These are phyloP conservation scores for Spea multiplicata DNA, from an alignment of 2,113 vertebrate species.

Conservation along the genomic window DNA sequence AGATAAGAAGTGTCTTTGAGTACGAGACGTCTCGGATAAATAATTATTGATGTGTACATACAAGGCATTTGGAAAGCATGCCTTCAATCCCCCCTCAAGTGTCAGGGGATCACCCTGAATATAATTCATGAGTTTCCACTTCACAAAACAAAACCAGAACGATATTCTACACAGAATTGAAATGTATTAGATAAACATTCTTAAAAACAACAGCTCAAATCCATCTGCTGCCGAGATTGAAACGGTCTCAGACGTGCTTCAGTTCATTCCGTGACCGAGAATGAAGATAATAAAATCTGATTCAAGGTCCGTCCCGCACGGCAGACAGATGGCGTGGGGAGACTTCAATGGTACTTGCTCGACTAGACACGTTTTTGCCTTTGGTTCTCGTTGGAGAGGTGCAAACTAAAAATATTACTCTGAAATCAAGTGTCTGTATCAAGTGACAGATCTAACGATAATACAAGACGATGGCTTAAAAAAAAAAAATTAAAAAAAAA, in stretches of 20 bases:
- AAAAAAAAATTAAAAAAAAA: not conserved
- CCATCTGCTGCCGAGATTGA: slow-evolving; percentile 35
- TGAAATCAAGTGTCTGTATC: not conserved
- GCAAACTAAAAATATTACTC: not conserved
- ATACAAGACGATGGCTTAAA: not conserved
- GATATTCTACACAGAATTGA: not conserved
- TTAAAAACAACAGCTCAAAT: slow-evolving; percentile 17
- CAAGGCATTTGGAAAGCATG: not conserved
- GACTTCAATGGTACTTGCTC: not conserved
- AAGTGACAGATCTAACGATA: not conserved
- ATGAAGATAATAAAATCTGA: slow-evolving; percentile 14
- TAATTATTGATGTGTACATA: not conserved
- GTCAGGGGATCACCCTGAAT: not conserved
- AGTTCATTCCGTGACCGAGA: slow-evolving; percentile 4
- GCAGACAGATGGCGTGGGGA: slow-evolving; percentile 12
- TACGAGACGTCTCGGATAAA: not conserved
- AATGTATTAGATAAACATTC: slow-evolving; percentile 27
- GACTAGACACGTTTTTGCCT: slow-evolving; percentile 18
- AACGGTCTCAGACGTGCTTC: not conserved
- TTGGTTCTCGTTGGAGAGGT: slow-evolving; percentile 22
- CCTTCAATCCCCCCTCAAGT: not conserved
- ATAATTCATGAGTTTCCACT: slow-evolving; percentile 13
- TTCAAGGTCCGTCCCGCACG: slow-evolving; percentile 2
- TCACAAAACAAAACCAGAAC: slow-evolving; percentile 19
- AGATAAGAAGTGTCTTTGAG: not conserved